phyloP scores from a whole-genome alignment of 2,113 vertebrate species.

The Dolichotis patagonum region DNA sequence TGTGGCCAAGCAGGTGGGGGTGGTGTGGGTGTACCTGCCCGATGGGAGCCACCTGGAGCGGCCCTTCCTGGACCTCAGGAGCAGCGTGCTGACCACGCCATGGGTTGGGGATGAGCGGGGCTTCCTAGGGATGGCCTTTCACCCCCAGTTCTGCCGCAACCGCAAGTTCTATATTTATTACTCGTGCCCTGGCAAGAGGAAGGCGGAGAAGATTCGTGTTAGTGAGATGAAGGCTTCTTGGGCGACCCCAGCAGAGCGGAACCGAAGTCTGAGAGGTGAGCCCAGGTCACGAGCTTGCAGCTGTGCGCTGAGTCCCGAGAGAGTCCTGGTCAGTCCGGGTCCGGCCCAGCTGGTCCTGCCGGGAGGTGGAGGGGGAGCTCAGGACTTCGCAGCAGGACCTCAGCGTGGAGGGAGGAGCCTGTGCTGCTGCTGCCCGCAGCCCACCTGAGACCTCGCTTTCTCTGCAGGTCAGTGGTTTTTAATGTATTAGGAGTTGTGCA shows the following conservation, averaged over 20 bases:
- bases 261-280: conserved; percentile 90
- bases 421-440: background rate
- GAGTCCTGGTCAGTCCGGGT: accelerated
- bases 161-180: conserved; percentile 92
- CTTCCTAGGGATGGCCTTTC: conserved; percentile 92
- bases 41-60: conserved; percentile 88
- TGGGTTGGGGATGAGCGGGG: conserved; percentile 93
- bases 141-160: conserved; percentile 88
- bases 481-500: background rate
- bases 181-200: conserved; percentile 84
- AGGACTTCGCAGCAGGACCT: background rate
- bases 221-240: conserved; percentile 90
- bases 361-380: background rate
- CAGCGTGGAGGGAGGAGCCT: background rate
- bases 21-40: conserved; percentile 90
- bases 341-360: background rate
- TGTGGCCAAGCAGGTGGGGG: conserved; percentile 90
- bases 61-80: conserved; percentile 92
- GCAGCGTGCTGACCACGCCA: conserved; percentile 86
- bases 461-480: background rate
- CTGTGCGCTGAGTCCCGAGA: accelerated
- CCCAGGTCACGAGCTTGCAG: accelerated
- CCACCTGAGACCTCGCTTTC: background rate
- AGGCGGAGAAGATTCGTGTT: conserved; percentile 89
- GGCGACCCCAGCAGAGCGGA: conserved; percentile 90